Conservation (phyloP, 2,888 invertebrate genomes). For the Agrilus cyanescens region DNA sequence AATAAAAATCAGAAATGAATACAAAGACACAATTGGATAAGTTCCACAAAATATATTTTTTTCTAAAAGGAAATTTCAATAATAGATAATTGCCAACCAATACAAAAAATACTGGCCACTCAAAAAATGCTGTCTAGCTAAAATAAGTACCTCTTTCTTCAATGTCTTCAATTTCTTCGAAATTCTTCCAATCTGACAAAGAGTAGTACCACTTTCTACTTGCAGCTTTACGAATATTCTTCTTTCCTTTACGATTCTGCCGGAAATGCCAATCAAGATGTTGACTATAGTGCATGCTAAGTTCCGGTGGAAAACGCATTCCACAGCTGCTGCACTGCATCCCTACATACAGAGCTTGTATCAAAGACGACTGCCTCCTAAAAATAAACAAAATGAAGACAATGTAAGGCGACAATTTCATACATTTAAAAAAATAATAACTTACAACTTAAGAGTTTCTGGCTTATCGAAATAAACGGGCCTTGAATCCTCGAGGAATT, state of each 20-base stretch:
- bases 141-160: constrained; percentile 63
- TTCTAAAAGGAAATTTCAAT: too few species aligned
- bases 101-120: constrained; percentile 3
- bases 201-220: constrained; percentile 86
- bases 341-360: constrained; percentile 66
- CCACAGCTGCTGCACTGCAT: constrained; percentile 97
- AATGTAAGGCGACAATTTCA: constrained; percentile 1
- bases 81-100: background rate
- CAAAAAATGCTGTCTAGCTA: background rate
- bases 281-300: constrained; percentile 80
- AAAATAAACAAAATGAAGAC: constrained; percentile 9
- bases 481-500: constrained; percentile 36
- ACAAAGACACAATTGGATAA: too few species aligned
- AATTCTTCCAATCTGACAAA: constrained; percentile 84
- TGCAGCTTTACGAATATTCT: constrained; percentile 71
- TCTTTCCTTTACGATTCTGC: constrained; percentile 80
- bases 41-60: too few species aligned
- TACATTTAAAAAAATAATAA: constrained; percentile 6
- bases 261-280: constrained; percentile 99
- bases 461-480: constrained; percentile 55
- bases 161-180: constrained; percentile 84
- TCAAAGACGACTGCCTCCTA: constrained; percentile 62
- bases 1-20: too few species aligned
- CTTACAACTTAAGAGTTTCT: constrained; percentile 63
- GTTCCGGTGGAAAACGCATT: constrained; percentile 81